Conservation (phyloP, 1,140 invertebrate species). For the Hycleus cichorii region DNA sequence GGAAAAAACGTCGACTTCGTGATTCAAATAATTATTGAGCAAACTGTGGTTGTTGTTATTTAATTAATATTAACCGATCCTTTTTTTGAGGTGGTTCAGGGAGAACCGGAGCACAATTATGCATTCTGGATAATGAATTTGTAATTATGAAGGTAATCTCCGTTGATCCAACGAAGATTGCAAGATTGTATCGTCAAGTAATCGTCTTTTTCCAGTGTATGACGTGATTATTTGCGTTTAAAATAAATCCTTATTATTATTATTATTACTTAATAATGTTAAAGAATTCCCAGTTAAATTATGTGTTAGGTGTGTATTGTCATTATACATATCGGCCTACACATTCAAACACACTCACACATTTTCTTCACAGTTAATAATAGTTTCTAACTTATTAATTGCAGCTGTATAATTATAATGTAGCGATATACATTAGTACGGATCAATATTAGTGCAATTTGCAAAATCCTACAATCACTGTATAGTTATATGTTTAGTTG, state of each 20-base stretch:
- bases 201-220: neutral
- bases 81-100: neutral
- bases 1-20: neutral
- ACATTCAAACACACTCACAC: neutral
- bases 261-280: no score
- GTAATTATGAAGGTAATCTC: neutral
- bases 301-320: constrained; percentile 9
- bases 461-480: neutral
- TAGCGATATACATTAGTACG: neutral
- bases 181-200: no score
- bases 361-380: constrained; percentile 9
- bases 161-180: no score
- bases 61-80: no score
- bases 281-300: neutral
- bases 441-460: constrained; percentile 5
- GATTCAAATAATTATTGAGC: constrained; percentile 2
- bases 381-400: constrained; percentile 5
- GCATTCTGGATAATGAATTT: neutral
- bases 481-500: no score
- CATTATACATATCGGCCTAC: neutral
- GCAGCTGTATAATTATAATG: neutral
- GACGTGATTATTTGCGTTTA: no score
- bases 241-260: no score
- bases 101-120: neutral
- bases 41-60: neutral